These are phyloP conservation scores for Scaptomyza parva DNA, from an alignment of 2,888 invertebrate species.

Conservation along the genomic window DNA sequence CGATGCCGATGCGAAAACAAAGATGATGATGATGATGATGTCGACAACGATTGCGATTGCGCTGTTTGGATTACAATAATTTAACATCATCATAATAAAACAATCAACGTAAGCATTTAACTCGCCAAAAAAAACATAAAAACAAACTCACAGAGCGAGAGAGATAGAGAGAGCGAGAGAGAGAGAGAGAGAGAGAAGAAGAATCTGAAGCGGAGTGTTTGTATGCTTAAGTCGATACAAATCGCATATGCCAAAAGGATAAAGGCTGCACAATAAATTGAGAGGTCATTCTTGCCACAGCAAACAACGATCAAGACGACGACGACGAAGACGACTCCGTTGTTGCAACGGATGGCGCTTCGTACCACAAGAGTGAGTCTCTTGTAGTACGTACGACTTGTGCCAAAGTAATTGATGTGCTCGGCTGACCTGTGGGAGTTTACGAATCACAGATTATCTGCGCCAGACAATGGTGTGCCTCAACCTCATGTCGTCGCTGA, in stretches of 20 bases:
- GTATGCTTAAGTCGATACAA: slow-evolving; percentile 77
- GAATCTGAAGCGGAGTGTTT: slow-evolving; percentile 23
- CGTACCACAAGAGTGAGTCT: slow-evolving; percentile 35
- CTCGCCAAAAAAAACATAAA: slow-evolving; percentile 31
- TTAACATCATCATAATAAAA: slow-evolving; percentile 84
- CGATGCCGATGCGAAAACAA: slow-evolving; percentile 46
- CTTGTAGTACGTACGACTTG: slow-evolving; percentile 76
- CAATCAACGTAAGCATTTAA: slow-evolving; percentile 82
- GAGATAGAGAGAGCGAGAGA: background rate
- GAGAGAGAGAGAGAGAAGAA: background rate
- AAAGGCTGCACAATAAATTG: slow-evolving; percentile 78
- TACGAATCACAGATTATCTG: slow-evolving; percentile 83
- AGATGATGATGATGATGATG: slow-evolving; percentile 71
- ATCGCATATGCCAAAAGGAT: slow-evolving; percentile 80
- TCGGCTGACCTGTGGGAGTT: slow-evolving; percentile 83
- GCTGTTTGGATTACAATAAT: slow-evolving; percentile 83
- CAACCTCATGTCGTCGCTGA: slow-evolving; percentile 73
- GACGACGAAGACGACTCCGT: slow-evolving; percentile 23
- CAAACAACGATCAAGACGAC: slow-evolving; percentile 38
- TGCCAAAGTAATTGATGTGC: slow-evolving; percentile 84
- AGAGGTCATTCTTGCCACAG: slow-evolving; percentile 76
- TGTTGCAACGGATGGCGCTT: slow-evolving; percentile 41
- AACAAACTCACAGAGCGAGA: background rate
- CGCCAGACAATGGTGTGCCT: slow-evolving; percentile 79
- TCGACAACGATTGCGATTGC: slow-evolving; percentile 82